Evolutionary conservation across 2,113 vertebrate genomes (phyloP).

Genomic region (Galeopterus variegatus): DNA sequence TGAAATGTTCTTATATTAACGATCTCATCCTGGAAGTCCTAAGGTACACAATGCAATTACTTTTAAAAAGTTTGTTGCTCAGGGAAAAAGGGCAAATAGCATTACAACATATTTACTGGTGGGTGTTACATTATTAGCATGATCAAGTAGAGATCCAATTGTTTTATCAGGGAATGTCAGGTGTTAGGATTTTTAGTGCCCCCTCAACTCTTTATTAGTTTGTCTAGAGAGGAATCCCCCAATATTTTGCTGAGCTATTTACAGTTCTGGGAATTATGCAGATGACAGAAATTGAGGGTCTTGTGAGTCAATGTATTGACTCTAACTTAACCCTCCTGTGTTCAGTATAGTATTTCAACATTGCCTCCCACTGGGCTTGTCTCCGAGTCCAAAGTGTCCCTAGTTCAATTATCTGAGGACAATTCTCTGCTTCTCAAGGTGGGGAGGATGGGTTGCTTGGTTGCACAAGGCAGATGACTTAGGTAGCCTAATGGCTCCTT

Average conservation of each 20-base stretch:
- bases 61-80: background rate
- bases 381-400: background rate
- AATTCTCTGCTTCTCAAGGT: background rate
- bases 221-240: background rate
- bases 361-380: background rate
- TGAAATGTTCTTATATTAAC: constrained; percentile 37
- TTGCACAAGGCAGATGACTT: background rate
- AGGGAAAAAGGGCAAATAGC: background rate
- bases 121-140: background rate
- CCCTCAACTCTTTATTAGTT: background rate
- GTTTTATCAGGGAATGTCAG: background rate
- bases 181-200: background rate
- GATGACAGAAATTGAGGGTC: background rate
- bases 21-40: background rate
- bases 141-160: background rate
- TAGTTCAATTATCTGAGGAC: background rate
- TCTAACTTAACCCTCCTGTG: background rate
- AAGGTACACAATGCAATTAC: background rate
- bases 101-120: background rate
- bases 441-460: background rate
- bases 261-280: background rate
- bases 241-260: background rate
- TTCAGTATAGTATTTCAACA: background rate
- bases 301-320: background rate
- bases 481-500: background rate